Evolutionary conservation across 2,888 invertebrate genomes (phyloP).

Genomic region (Nasonovia ribisnigri): DNA sequence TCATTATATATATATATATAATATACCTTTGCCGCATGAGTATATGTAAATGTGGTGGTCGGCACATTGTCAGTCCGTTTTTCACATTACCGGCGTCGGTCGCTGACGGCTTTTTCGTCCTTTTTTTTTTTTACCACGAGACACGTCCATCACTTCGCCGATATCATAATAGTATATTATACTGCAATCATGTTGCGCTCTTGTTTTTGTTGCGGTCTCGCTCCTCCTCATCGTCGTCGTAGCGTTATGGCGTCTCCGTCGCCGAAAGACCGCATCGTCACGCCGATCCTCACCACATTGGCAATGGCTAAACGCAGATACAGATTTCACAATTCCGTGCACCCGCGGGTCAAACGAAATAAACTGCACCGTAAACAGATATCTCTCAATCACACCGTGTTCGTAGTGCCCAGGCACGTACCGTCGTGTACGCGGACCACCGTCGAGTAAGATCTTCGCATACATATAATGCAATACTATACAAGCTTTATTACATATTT

Average conservation of each 20-base stretch:
- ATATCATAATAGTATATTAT: not conserved
- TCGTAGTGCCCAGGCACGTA: constrained; percentile 36
- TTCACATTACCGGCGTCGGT: not conserved
- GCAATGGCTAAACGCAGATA: constrained; percentile 6
- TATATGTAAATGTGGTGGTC: not conserved
- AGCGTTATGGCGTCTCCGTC: not conserved
- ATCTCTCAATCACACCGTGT: constrained; percentile 41
- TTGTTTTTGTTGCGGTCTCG: constrained; percentile 32
- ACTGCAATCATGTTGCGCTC: constrained; percentile 41
- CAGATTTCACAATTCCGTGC: constrained; percentile 34
- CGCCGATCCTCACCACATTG: not conserved
- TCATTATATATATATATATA: too few relatives aligned
- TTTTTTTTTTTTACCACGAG: not conserved
- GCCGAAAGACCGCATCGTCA: not conserved
- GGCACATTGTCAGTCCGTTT: not conserved
- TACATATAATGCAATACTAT: too few relatives aligned
- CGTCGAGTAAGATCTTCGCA: constrained; percentile 29
- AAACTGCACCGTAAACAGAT: constrained; percentile 24
- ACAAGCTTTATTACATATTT: not conserved
- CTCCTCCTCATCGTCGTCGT: not conserved
- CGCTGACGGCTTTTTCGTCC: not conserved
- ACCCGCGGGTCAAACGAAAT: not conserved
- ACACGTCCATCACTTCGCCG: not conserved
- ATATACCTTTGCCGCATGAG: not conserved
- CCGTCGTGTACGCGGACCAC: not conserved